phyloP scores from a whole-genome alignment of 2,888 invertebrate genomes.

The Capitulum mitella region DNA sequence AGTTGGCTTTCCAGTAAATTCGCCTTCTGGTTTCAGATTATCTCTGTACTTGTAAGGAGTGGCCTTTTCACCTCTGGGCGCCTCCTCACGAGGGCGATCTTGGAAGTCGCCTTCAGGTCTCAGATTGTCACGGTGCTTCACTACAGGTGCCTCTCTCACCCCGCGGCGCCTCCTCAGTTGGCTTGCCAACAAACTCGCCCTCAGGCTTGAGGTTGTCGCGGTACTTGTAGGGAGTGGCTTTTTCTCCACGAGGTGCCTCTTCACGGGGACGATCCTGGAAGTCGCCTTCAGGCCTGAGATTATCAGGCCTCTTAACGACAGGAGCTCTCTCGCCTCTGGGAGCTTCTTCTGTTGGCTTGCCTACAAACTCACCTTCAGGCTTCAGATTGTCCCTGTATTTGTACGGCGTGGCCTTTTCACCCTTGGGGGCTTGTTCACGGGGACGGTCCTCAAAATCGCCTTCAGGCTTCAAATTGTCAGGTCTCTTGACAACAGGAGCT shows the following conservation, averaged over 20 bases:
- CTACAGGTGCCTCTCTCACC: constrained; percentile 38
- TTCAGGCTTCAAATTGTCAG: too few relatives aligned
- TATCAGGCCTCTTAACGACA: constrained; percentile 42
- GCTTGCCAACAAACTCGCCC: background rate
- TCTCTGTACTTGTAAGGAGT: background rate
- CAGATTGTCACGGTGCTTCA: constrained; percentile 44
- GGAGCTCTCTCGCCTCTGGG: constrained; percentile 37
- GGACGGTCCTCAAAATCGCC: too few relatives aligned
- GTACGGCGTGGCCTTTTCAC: too few relatives aligned
- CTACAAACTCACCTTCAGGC: background rate
- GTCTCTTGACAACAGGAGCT: too few relatives aligned
- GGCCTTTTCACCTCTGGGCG: background rate
- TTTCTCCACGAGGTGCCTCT: background rate
- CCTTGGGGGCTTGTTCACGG: too few relatives aligned
- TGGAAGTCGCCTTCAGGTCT: background rate
- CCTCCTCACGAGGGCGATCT: background rate
- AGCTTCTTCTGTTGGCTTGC: constrained; percentile 39
- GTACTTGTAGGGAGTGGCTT: background rate
- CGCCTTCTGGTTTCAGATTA: background rate
- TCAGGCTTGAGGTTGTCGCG: background rate
- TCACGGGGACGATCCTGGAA: background rate
- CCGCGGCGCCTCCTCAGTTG: background rate
- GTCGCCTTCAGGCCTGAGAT: constrained; percentile 37
- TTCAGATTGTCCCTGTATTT: background rate
- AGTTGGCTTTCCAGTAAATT: background rate